Base-by-base conservation (phyloP, 2,113 vertebrate species). In the Silurus meridionalis region DNA sequence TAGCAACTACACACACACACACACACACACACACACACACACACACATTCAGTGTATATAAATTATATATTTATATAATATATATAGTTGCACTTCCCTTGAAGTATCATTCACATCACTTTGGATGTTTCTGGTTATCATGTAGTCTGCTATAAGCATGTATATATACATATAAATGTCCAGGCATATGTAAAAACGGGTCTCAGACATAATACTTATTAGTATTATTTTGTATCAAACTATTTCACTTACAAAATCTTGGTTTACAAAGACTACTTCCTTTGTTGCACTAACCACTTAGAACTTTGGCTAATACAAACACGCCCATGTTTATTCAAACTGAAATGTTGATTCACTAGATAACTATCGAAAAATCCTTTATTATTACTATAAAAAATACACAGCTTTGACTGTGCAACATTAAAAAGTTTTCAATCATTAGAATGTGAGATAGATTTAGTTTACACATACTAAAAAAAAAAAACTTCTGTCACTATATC, bases 221-320 rank as follows among this genome's bases (percentile, higher is more conserved):
- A 61, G 28, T 74, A 58, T 14, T 46, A 13, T 58, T 60, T 67
- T 8, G 25, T 25, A 8, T 50, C 50, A 67, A 66, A 53, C 23
- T 63, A 10, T 74, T 58, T 72, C 85, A 37, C n/a, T 81, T 71
- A 14, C 81, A 52, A 19, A 52, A 53, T 21, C 17, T 52, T 58
- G 10, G 37, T 60, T 74, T 60, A 60, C 50, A 55, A 67, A 23
- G 75, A 11, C 7, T 46, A 83, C 83, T 84, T 75, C 83, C 55
- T 60, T 75, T 50, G 19, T 19, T 6, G 52, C 52, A 67, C 37
- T 3, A 37, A 37, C 37, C 37, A 37, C 37, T 37, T 37, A 79
- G 50, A 3, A 64, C 71, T 53, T 28, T 21, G 19, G 57, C 4
- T 75, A 50, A 10, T 9, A 63, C 25, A 55, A 69, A n/a, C 83